phyloP scores from a whole-genome alignment of 2,797 vertebrate species.

The Heteromormyrus szaboi region DNA sequence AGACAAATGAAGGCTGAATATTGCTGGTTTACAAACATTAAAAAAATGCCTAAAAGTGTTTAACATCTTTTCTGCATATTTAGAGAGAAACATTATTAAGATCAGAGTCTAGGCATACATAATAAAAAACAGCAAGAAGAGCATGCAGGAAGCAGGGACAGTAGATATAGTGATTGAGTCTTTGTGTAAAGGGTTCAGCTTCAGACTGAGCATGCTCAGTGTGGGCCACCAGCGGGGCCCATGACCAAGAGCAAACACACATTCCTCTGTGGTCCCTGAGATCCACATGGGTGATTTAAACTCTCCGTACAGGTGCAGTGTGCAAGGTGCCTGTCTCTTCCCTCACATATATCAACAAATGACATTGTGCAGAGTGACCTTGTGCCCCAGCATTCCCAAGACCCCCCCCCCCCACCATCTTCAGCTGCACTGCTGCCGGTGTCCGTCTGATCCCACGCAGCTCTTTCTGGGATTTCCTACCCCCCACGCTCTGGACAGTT shows the following conservation, averaged over 20 bases:
- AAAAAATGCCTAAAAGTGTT: neutral
- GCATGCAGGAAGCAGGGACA: neutral
- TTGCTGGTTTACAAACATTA: neutral
- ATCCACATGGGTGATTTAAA: neutral
- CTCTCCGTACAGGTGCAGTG: constrained; percentile 6
- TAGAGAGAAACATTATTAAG: neutral
- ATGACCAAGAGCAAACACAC: constrained; percentile 2
- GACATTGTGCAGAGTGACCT: neutral
- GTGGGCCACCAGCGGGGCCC: neutral
- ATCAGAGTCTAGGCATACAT: neutral
- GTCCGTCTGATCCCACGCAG: constrained; percentile 31
- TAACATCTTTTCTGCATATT: neutral
- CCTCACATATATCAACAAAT: constrained; percentile 7
- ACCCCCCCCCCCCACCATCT: constrained; percentile 44
- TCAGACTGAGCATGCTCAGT: neutral
- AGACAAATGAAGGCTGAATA: neutral
- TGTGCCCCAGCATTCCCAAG: constrained; percentile 26
- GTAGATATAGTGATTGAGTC: neutral
- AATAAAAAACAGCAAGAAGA: neutral
- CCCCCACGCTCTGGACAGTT: constrained; percentile 72
- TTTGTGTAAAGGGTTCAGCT: neutral
- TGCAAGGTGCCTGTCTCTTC: constrained; percentile 4
- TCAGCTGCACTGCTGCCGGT: constrained; percentile 36
- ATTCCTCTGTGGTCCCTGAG: neutral
- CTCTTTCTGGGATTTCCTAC: constrained; percentile 40